Base-by-base conservation (phyloP, 1,140 invertebrate genomes). In the Drosophila eugracilis region DNA sequence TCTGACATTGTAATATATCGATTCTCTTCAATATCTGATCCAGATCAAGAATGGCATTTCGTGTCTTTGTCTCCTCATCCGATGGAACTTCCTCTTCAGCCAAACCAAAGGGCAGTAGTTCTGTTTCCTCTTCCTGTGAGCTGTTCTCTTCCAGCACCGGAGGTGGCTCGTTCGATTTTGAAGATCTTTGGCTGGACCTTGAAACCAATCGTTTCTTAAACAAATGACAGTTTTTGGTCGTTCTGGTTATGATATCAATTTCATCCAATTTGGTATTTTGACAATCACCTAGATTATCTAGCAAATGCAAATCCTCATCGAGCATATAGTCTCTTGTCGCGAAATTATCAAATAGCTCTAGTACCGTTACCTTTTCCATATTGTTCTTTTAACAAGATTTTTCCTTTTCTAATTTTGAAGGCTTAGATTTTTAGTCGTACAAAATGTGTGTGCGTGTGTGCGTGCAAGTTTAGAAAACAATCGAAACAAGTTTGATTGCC, bases 201-300 rank as follows among this genome's bases (percentile, higher is more conserved):
- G 42, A 26, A 15, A 9, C 6, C 4, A 5, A 10, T 1, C n/a
- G 0, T 1, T 1, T 5, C n/a, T 12, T 1, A 0, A 1, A 3
- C n/a, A 9, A 3, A 0, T 2, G 28, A 4, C 54, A 58, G 6
- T 34, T 76, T 45, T 3, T 10, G 42, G 39, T 62, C 0, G 59
- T 52, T 1, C 78, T 78, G 4, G 39, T 57, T 4, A 83, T 15
- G 14, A 83, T n/a, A 34, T 83, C 79, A 5, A 84, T 83, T 3
- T 75, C 50, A 1, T 50, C 41, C 2, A 83, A 17, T 0, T 52
- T 52, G 14, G 63, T 17, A 30, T 60, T 36, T 7, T 47, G 24
- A 19, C 63, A 83, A 12, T 75, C 37, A 0, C 26, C 49, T 45
- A 83, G 15, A 0, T 28, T 15, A 15, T 6, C 26, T 3, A 84